These are phyloP conservation scores for Ciconia stormi DNA, from an alignment of 2,113 vertebrate species.

Conservation along the genomic window DNA sequence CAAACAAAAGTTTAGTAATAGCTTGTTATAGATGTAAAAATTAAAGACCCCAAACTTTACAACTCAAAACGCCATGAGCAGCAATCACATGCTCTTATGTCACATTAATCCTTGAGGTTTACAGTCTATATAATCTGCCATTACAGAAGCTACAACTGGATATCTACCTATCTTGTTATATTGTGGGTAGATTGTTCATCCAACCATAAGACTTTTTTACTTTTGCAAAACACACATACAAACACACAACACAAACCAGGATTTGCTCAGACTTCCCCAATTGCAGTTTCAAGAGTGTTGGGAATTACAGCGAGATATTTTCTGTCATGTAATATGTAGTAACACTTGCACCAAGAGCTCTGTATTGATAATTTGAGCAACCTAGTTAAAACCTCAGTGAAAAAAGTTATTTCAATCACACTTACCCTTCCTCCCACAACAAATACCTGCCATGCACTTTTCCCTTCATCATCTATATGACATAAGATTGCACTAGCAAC, in stretches of 20 bases:
- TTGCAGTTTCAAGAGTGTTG: neutral
- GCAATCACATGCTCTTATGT: neutral
- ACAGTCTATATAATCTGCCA: neutral
- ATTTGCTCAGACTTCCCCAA: neutral
- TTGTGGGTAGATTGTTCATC: neutral
- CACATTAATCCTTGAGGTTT: neutral
- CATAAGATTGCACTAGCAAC: neutral
- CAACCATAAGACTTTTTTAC: neutral
- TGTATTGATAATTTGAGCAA: neutral
- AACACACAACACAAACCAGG: neutral
- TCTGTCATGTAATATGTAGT: neutral
- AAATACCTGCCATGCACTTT: neutral
- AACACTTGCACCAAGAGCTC: neutral
- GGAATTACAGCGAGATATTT: neutral
- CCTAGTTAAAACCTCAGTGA: neutral
- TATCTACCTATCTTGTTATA: neutral
- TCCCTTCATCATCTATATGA: neutral
- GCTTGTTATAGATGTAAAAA: slow-evolving; percentile 22
- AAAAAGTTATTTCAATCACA: neutral
- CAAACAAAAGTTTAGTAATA: slow-evolving; percentile 85
- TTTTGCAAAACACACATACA: neutral
- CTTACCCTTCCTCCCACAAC: neutral
- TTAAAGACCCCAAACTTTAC: neutral
- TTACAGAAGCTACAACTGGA: neutral
- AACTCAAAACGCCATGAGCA: neutral